A percentile compares a stretch with the other conserved stretches of the same genome.
Conservation (phyloP, 2,797 vertebrate genomes). For the Helostoma temminkii region DNA sequence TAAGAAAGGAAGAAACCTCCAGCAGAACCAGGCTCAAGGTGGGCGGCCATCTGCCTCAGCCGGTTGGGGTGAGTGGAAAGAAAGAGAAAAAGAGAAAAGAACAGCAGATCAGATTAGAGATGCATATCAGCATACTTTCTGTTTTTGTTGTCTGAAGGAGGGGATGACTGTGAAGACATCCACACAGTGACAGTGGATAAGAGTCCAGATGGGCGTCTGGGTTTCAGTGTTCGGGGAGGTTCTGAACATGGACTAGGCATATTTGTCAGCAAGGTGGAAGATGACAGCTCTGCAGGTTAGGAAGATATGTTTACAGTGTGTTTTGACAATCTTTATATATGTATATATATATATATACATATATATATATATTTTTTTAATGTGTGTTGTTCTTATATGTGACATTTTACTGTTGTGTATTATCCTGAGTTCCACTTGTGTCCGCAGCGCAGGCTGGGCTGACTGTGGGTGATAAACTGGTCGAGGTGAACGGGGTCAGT, state of each 20-base stretch:
- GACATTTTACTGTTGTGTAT: constrained; percentile 19
- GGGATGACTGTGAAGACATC: constrained; percentile 92
- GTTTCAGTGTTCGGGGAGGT: constrained; percentile 96
- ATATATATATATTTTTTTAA: background rate
- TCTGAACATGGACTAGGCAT: constrained; percentile 96
- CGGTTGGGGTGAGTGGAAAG: too few species aligned
- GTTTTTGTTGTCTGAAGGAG: constrained; percentile 80
- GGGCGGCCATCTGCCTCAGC: too few species aligned
- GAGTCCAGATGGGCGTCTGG: constrained; percentile 90
- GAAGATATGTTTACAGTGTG: constrained; percentile 9
- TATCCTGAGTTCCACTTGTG: constrained; percentile 44
- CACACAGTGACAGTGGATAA: constrained; percentile 94
- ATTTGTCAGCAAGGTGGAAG: constrained; percentile 98
- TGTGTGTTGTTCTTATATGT: constrained; percentile 8
- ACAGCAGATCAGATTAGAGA: too few species aligned
- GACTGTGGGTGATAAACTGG: constrained; percentile 95
- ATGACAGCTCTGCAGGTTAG: constrained; percentile 92
- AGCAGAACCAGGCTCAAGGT: too few species aligned
- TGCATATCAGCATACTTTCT: constrained; percentile 14
- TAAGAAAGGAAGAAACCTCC: too few species aligned
- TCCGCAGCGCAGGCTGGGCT: constrained; percentile 90
- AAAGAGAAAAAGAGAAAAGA: too few species aligned
- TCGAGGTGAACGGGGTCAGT: constrained; percentile 96
- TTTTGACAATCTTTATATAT: too few species aligned
- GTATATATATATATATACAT: too few species aligned